phyloP scores from a whole-genome alignment of 2,888 invertebrate species.

The Gisinianus flammeolus region DNA sequence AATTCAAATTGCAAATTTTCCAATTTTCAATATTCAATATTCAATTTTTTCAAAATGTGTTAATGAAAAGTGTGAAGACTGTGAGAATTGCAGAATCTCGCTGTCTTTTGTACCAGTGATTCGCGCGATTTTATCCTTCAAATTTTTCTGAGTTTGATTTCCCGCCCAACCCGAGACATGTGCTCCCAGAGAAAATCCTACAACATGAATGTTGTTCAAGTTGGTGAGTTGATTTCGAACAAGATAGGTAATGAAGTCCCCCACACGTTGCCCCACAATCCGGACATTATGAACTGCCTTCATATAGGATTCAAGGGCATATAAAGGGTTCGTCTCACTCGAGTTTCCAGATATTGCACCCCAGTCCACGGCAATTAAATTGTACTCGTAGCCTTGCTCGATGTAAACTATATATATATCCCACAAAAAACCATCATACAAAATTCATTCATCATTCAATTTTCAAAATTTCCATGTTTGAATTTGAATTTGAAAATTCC shows the following conservation, averaged over 20 bases:
- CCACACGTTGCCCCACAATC: conserved; percentile 29
- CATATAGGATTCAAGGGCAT: conserved; percentile 10
- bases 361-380: conserved; percentile 29
- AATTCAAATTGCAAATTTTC: too few species aligned
- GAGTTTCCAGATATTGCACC: conserved; percentile 11
- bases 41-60: too few species aligned
- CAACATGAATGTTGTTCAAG: conserved; percentile 21
- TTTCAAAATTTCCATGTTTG: background rate
- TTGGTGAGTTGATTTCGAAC: background rate
- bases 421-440: background rate
- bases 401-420: conserved; percentile 22
- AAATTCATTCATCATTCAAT: background rate
- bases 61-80: too few species aligned
- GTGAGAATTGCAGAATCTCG: too few species aligned
- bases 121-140: background rate
- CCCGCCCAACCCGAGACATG: conserved; percentile 34
- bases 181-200: conserved; percentile 30
- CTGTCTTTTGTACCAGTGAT: conserved; percentile 27
- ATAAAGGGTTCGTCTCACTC: background rate
- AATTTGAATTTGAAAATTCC: too few species aligned
- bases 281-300: conserved; percentile 20
- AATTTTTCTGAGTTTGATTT: conserved; percentile 6
- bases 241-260: conserved; percentile 20
- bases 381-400: background rate
- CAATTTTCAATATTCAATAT: too few species aligned